Percentiles rank a stretch among this genome's conserved stretches.
phyloP scores from a whole-genome alignment of 2,797 vertebrate genomes.

The Takifugu ocellatus region DNA sequence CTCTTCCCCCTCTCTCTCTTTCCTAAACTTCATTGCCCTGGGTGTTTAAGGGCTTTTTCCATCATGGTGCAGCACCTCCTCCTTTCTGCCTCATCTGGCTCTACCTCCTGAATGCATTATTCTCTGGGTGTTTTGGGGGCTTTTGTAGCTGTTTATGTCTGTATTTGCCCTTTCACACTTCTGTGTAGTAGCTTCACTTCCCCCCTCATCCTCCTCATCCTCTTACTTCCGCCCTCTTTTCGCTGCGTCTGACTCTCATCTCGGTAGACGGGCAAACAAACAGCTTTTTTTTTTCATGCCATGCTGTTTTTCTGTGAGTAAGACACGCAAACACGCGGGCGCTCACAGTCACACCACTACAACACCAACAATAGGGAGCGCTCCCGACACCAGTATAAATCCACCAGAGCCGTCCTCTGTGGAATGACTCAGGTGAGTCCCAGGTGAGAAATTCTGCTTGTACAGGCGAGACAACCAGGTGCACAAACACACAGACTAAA shows the following conservation, averaged over 20 bases:
- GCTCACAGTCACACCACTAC: slow-evolving; percentile 59
- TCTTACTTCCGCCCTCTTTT: slow-evolving; percentile 21
- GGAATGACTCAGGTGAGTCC: slow-evolving; percentile 61
- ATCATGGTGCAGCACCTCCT: slow-evolving; percentile 36
- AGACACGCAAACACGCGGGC: slow-evolving; percentile 34
- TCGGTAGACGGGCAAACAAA: slow-evolving; percentile 70
- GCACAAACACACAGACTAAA: slow-evolving; percentile 9
- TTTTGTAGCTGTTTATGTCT: slow-evolving; percentile 68
- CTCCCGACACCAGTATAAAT: slow-evolving; percentile 68
- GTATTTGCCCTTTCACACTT: slow-evolving; percentile 65
- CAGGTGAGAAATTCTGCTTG: slow-evolving; percentile 47
- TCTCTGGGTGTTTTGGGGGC: slow-evolving; percentile 61
- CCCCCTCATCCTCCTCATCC: not conserved
- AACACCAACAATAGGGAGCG: slow-evolving; percentile 52
- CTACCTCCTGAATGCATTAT: slow-evolving; percentile 45
- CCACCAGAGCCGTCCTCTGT: slow-evolving; percentile 46
- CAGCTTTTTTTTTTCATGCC: slow-evolving; percentile 23
- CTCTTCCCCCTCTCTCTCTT: slow-evolving; percentile 8
- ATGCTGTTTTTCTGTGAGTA: slow-evolving; percentile 12
- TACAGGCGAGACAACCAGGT: slow-evolving; percentile 35
- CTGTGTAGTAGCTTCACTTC: slow-evolving; percentile 36
- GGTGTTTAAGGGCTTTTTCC: slow-evolving; percentile 58
- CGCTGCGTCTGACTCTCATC: slow-evolving; percentile 43
- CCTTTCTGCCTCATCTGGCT: slow-evolving; percentile 52
- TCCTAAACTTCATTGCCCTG: slow-evolving; percentile 46